These are phyloP conservation scores for Gavia stellata DNA, from an alignment of 2,113 vertebrate species.

Conservation along the genomic window DNA sequence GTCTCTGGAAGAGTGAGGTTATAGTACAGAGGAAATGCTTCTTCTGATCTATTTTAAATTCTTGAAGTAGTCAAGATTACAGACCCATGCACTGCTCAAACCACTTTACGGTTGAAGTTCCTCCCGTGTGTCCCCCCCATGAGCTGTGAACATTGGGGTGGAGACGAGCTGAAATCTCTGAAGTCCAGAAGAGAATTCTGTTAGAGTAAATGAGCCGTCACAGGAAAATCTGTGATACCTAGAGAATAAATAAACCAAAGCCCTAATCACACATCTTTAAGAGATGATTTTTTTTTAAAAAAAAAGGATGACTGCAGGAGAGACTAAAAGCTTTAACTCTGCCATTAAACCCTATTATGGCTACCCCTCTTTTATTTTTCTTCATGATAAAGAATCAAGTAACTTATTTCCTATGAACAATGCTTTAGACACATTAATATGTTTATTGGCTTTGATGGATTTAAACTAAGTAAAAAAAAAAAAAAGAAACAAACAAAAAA, in stretches of 20 bases:
- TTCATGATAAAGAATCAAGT: not conserved
- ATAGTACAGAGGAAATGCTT: fast-evolving
- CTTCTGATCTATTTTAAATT: not conserved
- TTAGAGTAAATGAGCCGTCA: not conserved
- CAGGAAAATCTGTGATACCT: not conserved
- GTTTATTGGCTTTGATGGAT: not conserved
- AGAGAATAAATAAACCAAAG: not conserved
- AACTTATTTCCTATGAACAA: not conserved
- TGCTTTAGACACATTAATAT: not conserved
- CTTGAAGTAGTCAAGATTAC: not conserved
- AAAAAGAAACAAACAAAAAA: not conserved
- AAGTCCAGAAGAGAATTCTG: not conserved
- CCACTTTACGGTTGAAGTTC: not conserved
- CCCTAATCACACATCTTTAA: not conserved
- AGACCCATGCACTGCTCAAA: not conserved
- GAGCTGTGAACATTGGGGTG: not conserved
- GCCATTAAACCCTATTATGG: not conserved
- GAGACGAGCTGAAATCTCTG: not conserved
- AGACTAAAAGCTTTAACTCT: not conserved
- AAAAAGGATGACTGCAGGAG: not conserved
- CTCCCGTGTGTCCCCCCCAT: fast-evolving
- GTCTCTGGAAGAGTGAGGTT: not conserved
- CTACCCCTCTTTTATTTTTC: not conserved
- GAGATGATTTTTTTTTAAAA: not conserved
- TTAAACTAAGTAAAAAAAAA: not conserved